Evolutionary conservation across 2,888 invertebrate species (phyloP), one percentile per base, ranked within the genome.

Genomic region (Agrilus mali): DNA sequence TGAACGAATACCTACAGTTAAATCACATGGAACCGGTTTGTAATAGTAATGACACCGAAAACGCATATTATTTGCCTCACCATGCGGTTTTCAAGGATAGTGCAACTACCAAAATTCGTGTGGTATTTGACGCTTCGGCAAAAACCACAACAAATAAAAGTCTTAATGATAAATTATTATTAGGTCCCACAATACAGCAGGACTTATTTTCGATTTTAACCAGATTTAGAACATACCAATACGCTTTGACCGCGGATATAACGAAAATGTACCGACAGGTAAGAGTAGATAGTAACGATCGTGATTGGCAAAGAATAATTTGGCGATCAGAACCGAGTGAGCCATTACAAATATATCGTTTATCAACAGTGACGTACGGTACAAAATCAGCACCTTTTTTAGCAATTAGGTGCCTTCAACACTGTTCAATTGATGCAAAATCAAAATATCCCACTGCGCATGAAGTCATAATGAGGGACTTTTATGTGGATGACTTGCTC

Each of bases 261-360:
- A 22, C 32, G 32, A 52, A 53, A 48, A 50, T 54, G 53, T 53
- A 48, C 42, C 14, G 54, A 22, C 50, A 49, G 43, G 45, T 53
- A 16, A 39, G 40, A 15, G 35, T 54, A n/a, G 33, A 42, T 15
- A 35, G 37, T 3, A 39, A 47, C 20, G 41, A 53, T 16, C 14
- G 47, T 16, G 37, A 44, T 20, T 50, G 40, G 40, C 54, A 52
- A 40, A 33, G 42, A 34, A 53, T 50, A 22, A 36, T 53, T 33
- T 53, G 51, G 47, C 37, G 51, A 31, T 37, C 44, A 7, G 37
- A 45, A 27, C 31, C 40, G 22, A 50, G n/a, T n/a, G n/a, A n/a
- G 33, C 34, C 38, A 27, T 20, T 52, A 17, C 17, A 44, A n/a
- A 22, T 33, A 13, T 52, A 38, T 37, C 33, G 45, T 33, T 46